phyloP scores from a whole-genome alignment of 2,113 vertebrate species.

The Hemichromis elongatus region DNA sequence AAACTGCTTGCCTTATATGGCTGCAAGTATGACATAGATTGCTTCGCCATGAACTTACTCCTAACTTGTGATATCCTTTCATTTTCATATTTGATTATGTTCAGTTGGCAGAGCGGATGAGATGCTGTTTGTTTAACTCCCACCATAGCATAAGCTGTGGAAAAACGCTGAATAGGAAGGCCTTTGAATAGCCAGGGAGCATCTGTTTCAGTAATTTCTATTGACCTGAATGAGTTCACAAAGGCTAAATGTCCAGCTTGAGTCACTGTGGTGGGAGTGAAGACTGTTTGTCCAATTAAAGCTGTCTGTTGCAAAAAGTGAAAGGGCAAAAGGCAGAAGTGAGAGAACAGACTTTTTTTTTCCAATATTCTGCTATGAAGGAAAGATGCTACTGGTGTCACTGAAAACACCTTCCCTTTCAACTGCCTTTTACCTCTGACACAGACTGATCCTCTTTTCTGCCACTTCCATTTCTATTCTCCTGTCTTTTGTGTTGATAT shows the following conservation, averaged over 20 bases:
- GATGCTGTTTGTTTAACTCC: neutral
- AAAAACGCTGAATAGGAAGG: neutral
- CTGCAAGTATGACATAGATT: conserved; percentile 10
- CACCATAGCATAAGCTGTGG: neutral
- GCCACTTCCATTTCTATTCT: neutral
- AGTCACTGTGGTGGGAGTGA: neutral
- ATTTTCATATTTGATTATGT: conserved; percentile 43
- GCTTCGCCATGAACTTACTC: conserved; percentile 22
- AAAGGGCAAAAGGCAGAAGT: neutral
- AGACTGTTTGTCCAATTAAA: conserved; percentile 4
- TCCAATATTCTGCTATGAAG: neutral
- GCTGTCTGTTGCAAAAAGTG: neutral
- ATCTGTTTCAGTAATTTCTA: conserved; percentile 15
- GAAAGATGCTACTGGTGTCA: neutral
- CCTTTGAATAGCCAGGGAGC: conserved; percentile 5
- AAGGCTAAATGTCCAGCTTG: neutral
- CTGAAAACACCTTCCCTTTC: neutral
- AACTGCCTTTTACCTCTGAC: neutral
- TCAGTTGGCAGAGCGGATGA: conserved; percentile 23
- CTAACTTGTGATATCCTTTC: conserved; percentile 28
- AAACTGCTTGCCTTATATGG: conserved; percentile 24
- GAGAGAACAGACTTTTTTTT: neutral
- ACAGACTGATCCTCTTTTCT: neutral
- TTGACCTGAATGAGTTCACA: conserved; percentile 26
- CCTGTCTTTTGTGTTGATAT: neutral